Conservation (phyloP, 2,113 vertebrate species). For the Microcebus jonahi region DNA sequence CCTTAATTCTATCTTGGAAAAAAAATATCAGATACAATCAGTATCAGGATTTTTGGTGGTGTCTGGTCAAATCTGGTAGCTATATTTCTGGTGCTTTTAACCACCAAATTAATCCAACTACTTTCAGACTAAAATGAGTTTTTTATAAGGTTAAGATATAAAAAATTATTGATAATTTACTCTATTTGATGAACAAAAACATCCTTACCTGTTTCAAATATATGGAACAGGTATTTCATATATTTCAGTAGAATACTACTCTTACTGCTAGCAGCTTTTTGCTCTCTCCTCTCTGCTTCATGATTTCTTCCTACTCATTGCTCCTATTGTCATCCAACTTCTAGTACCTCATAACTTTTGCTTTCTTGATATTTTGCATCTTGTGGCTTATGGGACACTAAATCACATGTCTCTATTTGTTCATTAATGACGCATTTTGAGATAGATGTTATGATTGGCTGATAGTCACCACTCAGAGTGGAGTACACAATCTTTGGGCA, state of each 20-base stretch:
- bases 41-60: neutral
- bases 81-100: neutral
- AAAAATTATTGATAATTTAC: neutral
- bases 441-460: neutral
- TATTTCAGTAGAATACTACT: neutral
- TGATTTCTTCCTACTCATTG: neutral
- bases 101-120: neutral
- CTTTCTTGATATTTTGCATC: neutral
- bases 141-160: neutral
- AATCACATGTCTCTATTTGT: neutral
- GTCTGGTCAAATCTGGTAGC: neutral
- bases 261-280: neutral
- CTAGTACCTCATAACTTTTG: neutral
- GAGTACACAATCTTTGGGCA: neutral
- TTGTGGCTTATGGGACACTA: neutral
- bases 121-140: neutral
- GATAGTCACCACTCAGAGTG: neutral
- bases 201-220: too few species aligned
- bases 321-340: neutral
- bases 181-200: neutral
- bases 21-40: neutral
- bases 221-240: neutral
- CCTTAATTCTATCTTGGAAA: neutral
- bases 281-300: neutral
- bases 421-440: neutral